A percentile compares a stretch with the other conserved stretches of the same genome.
phyloP scores from a whole-genome alignment of 2,797 vertebrate species.

The Vespertilio murinus region DNA sequence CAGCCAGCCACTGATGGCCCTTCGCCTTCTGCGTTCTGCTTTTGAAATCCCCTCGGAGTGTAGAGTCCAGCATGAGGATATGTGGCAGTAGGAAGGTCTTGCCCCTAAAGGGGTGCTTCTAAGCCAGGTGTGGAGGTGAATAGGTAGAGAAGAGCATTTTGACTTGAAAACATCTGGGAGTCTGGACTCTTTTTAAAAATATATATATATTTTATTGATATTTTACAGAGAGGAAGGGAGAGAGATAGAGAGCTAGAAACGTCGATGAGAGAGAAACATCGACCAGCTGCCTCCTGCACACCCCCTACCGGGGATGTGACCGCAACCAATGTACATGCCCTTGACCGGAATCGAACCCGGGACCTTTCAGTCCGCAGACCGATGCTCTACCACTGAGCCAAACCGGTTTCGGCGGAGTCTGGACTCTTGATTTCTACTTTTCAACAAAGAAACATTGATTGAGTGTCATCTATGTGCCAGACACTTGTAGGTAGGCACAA shows the following conservation, averaged over 20 bases:
- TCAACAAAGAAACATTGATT: background rate
- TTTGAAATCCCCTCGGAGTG: slow-evolving; percentile 48
- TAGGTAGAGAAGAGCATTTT: slow-evolving; percentile 48
- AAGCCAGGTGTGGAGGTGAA: slow-evolving; percentile 36
- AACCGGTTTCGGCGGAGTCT: too few species aligned
- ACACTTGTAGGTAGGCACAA: slow-evolving; percentile 12
- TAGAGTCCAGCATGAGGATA: slow-evolving; percentile 13
- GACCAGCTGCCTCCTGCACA: too few species aligned
- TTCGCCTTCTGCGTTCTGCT: slow-evolving; percentile 27
- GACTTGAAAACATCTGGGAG: slow-evolving; percentile 21
- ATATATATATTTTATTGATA: too few species aligned
- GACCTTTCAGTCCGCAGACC: too few species aligned
- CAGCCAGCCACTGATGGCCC: background rate
- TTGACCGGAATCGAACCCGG: too few species aligned
- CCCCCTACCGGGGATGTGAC: too few species aligned
- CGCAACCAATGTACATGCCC: too few species aligned
- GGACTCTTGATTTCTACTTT: slow-evolving; percentile 13
- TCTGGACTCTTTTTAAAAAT: slow-evolving; percentile 37
- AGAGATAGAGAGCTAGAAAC: too few species aligned
- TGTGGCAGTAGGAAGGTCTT: slow-evolving; percentile 39
- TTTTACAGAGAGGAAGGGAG: too few species aligned
- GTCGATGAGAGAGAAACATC: too few species aligned
- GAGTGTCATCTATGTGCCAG: background rate
- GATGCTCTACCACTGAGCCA: too few species aligned
- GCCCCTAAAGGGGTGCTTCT: background rate